These are phyloP conservation scores for Phyllostomus hastatus DNA, from an alignment of 2,113 vertebrate genomes.

Conservation along the genomic window DNA sequence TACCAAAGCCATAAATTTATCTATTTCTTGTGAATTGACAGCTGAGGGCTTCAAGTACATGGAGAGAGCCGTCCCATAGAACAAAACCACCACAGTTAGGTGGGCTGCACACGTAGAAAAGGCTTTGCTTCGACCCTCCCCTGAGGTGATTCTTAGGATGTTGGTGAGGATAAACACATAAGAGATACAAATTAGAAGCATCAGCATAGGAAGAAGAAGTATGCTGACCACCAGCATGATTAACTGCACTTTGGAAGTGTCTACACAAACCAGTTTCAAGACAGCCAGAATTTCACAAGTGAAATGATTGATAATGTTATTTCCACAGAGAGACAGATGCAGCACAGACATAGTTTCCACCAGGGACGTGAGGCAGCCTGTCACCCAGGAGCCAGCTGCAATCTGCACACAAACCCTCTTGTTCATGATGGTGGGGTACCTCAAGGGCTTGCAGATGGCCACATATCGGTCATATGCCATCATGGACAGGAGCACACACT, in stretches of 20 bases:
- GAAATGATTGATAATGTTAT: constrained; percentile 66
- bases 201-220: constrained; percentile 48
- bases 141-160: constrained; percentile 56
- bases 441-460: constrained; percentile 54
- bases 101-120: constrained; percentile 75
- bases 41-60: constrained; percentile 67
- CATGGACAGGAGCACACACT: constrained; percentile 60
- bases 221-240: constrained; percentile 53
- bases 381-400: constrained; percentile 43
- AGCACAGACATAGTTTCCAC: constrained; percentile 54
- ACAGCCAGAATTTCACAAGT: constrained; percentile 71
- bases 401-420: constrained; percentile 41
- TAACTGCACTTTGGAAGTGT: constrained; percentile 19
- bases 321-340: constrained; percentile 52
- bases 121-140: constrained; percentile 59
- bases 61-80: constrained; percentile 67
- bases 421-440: constrained; percentile 51
- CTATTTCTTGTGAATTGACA: constrained; percentile 55
- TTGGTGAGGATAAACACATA: constrained; percentile 63
- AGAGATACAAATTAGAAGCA: constrained; percentile 68
- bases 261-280: constrained; percentile 68
- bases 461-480: constrained; percentile 67
- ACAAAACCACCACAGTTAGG: constrained; percentile 64
- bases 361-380: constrained; percentile 54
- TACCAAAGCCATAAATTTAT: constrained; percentile 59